A percentile compares a stretch with the other conserved stretches of the same genome.
phyloP scores from a whole-genome alignment of 2,888 invertebrate species.

The Melolontha melolontha region DNA sequence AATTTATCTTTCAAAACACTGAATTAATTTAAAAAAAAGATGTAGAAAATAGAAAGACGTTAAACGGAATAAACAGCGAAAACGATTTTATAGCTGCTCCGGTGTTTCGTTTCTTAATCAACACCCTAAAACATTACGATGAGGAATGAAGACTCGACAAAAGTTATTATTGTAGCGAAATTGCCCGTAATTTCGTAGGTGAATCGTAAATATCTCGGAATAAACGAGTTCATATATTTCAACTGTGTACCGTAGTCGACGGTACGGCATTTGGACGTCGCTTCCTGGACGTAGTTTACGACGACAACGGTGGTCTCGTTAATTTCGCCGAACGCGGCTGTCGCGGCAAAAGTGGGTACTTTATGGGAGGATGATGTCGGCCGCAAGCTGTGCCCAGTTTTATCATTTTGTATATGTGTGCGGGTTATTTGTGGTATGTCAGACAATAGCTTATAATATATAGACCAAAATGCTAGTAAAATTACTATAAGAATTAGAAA shows the following conservation, averaged over 20 bases:
- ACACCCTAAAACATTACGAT: background rate
- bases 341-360: conserved; percentile 5
- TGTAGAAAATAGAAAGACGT: too few species aligned
- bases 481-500: too few species aligned
- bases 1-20: too few species aligned
- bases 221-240: conserved; percentile 19
- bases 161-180: conserved; percentile 19
- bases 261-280: conserved; percentile 2
- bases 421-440: too few species aligned
- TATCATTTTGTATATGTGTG: too few species aligned
- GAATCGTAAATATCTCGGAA: conserved; percentile 21
- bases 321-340: conserved; percentile 4
- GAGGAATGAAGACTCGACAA: conserved; percentile 1
- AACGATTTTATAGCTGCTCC: too few species aligned
- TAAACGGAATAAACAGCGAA: too few species aligned
- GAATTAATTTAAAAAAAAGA: too few species aligned
- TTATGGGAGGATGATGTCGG: conserved; percentile 17
- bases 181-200: conserved; percentile 20
- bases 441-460: too few species aligned
- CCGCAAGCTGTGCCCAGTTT: conserved; percentile 13
- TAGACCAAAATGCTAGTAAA: too few species aligned
- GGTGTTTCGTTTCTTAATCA: too few species aligned
- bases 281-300: conserved; percentile 24
- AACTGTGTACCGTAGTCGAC: background rate
- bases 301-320: conserved; percentile 24